Evolutionary conservation across 2,888 invertebrate genomes (phyloP).

Genomic region (Pammene fasciana): DNA sequence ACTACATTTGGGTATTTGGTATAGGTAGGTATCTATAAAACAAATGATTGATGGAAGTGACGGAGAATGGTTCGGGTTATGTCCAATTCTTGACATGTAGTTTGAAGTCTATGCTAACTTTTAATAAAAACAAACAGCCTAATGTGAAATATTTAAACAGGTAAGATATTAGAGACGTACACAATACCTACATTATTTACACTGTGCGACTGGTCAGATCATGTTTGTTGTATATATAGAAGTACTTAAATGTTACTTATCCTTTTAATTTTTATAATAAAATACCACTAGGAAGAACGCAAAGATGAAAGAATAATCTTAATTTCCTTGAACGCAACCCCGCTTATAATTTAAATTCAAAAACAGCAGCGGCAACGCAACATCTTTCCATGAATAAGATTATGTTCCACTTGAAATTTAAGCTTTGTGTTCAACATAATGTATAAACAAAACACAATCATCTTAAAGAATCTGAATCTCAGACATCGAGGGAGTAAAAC

Average conservation of each 20-base stretch:
- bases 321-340: neutral
- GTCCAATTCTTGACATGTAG: neutral
- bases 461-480: neutral
- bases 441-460: constrained; percentile 37
- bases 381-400: neutral
- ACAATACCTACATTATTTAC: constrained; percentile 24
- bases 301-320: neutral
- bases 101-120: neutral
- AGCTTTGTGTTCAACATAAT: neutral
- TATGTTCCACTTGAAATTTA: neutral
- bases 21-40: neutral
- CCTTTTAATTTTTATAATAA: neutral
- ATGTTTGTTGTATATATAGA: constrained; percentile 42
- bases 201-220: constrained; percentile 62
- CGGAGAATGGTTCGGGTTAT: neutral
- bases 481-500: constrained; percentile 15
- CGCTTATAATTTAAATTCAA: constrained; percentile 1
- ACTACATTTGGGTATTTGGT: constrained; percentile 2
- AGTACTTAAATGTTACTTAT: neutral
- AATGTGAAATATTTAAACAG: constrained; percentile 43
- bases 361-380: neutral
- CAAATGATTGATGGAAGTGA: neutral
- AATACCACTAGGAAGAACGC: neutral
- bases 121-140: constrained; percentile 31
- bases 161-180: constrained; percentile 12